Percentiles rank a stretch among this genome's conserved stretches.
Evolutionary conservation across 2,797 vertebrate genomes (phyloP).

Genomic region (Periparus ater): DNA sequence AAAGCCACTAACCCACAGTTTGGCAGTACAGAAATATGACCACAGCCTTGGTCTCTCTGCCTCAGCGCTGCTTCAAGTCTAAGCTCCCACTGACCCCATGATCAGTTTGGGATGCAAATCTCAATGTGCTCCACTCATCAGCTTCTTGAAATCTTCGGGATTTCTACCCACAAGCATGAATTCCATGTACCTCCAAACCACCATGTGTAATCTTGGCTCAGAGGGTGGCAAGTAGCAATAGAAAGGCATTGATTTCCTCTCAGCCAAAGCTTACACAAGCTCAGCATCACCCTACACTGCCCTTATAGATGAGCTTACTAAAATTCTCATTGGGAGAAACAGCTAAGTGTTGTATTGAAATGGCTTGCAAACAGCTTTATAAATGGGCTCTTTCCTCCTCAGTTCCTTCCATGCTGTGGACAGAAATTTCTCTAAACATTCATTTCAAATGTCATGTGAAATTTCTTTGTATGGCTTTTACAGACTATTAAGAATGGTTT

Average conservation of each 20-base stretch:
- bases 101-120: not conserved
- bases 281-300: not conserved
- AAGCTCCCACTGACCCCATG: not conserved
- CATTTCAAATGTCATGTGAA: not conserved
- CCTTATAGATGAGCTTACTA: not conserved
- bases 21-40: not conserved
- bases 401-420: not conserved
- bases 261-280: not conserved
- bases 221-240: not conserved
- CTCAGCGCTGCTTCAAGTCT: not conserved
- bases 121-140: not conserved
- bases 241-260: not conserved
- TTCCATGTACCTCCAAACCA: not conserved
- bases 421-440: not conserved
- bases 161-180: not conserved
- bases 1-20: not conserved
- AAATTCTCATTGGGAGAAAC: not conserved
- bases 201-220: not conserved
- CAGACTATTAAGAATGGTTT: not conserved
- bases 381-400: not conserved
- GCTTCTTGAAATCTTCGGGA: not conserved
- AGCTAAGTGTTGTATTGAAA: not conserved
- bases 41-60: not conserved
- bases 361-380: not conserved
- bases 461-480: not conserved